Evolutionary conservation across 2,888 invertebrate species (phyloP).

Genomic region (Macrophya annulata): DNA sequence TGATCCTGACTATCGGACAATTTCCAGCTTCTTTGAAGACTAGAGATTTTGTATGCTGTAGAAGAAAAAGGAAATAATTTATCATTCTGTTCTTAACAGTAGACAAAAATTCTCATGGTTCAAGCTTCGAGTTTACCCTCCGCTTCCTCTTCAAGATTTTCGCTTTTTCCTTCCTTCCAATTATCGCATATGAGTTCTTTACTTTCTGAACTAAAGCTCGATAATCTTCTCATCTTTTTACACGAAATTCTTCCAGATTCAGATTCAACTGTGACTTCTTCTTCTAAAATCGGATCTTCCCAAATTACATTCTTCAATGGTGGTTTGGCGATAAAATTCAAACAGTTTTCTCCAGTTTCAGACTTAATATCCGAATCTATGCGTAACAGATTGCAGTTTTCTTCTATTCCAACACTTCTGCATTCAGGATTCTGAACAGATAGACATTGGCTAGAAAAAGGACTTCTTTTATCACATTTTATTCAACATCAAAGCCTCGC

Average conservation of each 20-base stretch:
- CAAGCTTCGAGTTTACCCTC: neutral
- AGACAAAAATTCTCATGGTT: neutral
- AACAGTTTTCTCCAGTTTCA: neutral
- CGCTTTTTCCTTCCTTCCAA: neutral
- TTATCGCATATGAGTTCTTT: neutral
- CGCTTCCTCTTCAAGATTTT: neutral
- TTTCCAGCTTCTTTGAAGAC: conserved; percentile 4
- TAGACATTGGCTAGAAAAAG: neutral
- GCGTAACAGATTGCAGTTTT: neutral
- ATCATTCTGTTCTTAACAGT: neutral
- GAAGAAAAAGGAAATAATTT: neutral
- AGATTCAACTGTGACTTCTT: neutral
- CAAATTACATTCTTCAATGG: neutral
- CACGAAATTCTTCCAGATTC: neutral
- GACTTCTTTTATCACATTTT: neutral
- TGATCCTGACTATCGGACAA: neutral
- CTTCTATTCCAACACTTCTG: neutral
- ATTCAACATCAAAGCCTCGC: neutral
- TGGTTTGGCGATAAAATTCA: neutral
- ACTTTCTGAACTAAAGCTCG: neutral
- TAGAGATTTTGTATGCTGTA: neutral
- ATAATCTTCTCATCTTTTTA: neutral
- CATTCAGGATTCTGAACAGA: neutral
- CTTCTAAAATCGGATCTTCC: neutral
- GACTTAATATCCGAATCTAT: neutral